Base-by-base conservation (phyloP, 2,888 invertebrate genomes). In the Scelioninae gen. 2 region DNA sequence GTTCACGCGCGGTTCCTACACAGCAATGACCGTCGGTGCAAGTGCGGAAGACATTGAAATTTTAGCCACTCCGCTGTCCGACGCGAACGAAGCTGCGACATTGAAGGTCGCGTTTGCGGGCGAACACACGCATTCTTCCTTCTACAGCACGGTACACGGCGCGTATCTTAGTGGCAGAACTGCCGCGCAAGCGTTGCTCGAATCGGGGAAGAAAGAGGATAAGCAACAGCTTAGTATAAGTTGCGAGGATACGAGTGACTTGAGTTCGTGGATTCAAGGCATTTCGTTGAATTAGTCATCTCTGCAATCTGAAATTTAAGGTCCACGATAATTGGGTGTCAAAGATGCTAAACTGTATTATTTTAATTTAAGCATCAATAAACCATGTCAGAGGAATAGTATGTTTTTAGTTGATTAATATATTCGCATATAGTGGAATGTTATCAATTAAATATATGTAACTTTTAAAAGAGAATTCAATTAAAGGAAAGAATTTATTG, bases 121-220 rank as follows among this genome's bases (percentile, higher is more conserved):
- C 71, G 97, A 97, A 88, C 97, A 97, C 81, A 96, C 96, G 41
- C 97, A 97, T 88, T 93, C 94, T 83, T 94, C 91, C 85, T 97
- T 96, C 86, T 97, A 97, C 87, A 97, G 96, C 50, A 97, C 97
- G 1, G 96, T 95, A 31, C 97, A 97, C 85, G 97, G 97, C 48
- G 97, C 97, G 33, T 95, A 94, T 83, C 87, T 97, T 60, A 94
- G 94, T 48, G 97, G 97, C 0, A 90, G 94, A 79, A 91, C 91
- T 13, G 94, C 94, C 33, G 94, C 95, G 39, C 92, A 94, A 84
- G 88, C 91, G 55, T 84, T 95, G 45, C 84, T 94, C 52, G 85
- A 85, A 10, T 81, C 82, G 0, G 77, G 78, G 55, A 88, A 89
- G 10, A 87, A 90, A 13, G 91, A 92, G 52, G 89, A 91, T 70